Base-by-base conservation (phyloP, 2,888 invertebrate species). In the Eupeodes latifasciatus region DNA sequence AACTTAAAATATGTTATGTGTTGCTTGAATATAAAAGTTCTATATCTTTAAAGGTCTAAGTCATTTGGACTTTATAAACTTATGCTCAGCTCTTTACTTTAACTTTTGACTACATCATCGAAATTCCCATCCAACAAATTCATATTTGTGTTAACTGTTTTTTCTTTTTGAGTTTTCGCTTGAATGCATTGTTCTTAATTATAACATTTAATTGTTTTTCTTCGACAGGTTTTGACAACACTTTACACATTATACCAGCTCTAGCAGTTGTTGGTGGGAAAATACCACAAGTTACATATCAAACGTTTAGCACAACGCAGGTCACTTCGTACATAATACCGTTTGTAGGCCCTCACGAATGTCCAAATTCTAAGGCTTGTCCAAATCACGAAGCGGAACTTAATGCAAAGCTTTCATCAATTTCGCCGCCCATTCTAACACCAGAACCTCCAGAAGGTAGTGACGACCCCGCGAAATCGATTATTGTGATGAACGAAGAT, bases 301-400 rank as follows among this genome's bases (percentile, higher is more conserved):
- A 90, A 57, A 90, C 90, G 49, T 94, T 93, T 84, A 92, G 92
- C 90, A 91, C 92, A 64, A 92, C 91, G 47, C 92, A 93, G 90
- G 93, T 94, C 51, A 93, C 93, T 55, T 94, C 94, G 79, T 94
- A 93, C 84, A 92, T 93, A 59, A 93, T 94, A 89, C 94, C 94
- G 3, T 94, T 94, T 89, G 93, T 93, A 36, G 94, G 94, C 0
- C 93, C 94, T 0, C 94, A 94, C 78, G 93, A 94, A 89, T 94
- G 94, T 69, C 93, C 94, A 49, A 93, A 93, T 85, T 92, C 94
- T 4, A 93, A 94, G 89, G 92, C 92, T 72, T 94, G 94, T 59
- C 94, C 94, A 4, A 94, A 94, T 87, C 92, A 93, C 85, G 91
- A 90, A 14, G 64, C 61, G 61, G 80, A 80, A 44, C 66, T 12